Evolutionary conservation across 2,888 invertebrate species (phyloP).

Genomic region (Euclidia mi): DNA sequence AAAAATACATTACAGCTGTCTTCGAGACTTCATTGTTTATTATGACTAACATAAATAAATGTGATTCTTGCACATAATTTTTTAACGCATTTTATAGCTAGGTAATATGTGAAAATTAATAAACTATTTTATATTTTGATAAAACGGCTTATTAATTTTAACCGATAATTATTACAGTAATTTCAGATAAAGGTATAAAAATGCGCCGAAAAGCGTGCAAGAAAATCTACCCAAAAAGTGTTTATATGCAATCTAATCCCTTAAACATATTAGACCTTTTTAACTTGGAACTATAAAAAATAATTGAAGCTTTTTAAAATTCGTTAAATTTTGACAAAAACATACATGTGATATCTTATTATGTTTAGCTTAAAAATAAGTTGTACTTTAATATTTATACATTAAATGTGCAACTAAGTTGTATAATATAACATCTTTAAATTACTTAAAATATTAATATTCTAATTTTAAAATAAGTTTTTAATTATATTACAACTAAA

Average conservation of each 20-base stretch:
- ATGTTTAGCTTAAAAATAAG: slow-evolving; percentile 35
- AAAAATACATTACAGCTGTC: slow-evolving; percentile 79
- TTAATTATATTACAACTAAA: too few relatives aligned
- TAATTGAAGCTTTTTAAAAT: slow-evolving; percentile 17
- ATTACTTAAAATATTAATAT: neutral
- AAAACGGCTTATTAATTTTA: too few relatives aligned
- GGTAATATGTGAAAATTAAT: too few relatives aligned
- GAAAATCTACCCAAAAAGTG: too few relatives aligned
- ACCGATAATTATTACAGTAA: too few relatives aligned
- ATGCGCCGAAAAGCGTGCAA: too few relatives aligned
- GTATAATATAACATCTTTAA: slow-evolving; percentile 8
- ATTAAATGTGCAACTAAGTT: slow-evolving; percentile 39
- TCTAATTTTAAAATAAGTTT: too few relatives aligned
- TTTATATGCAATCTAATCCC: too few relatives aligned
- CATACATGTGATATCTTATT: slow-evolving; percentile 44
- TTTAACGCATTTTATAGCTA: slow-evolving; percentile 1
- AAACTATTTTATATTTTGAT: too few relatives aligned
- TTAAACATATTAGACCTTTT: neutral
- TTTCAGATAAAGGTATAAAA: too few relatives aligned
- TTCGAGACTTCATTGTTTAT: slow-evolving; percentile 68
- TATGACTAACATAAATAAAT: slow-evolving; percentile 53
- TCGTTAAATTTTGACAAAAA: slow-evolving; percentile 27
- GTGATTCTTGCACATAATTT: slow-evolving; percentile 19
- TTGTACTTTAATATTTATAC: slow-evolving; percentile 53
- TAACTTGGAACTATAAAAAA: slow-evolving; percentile 3